Conservation (phyloP, 37 sponge, comb jelly and placozoan genomes). For the Oscarella lobularis region DNA sequence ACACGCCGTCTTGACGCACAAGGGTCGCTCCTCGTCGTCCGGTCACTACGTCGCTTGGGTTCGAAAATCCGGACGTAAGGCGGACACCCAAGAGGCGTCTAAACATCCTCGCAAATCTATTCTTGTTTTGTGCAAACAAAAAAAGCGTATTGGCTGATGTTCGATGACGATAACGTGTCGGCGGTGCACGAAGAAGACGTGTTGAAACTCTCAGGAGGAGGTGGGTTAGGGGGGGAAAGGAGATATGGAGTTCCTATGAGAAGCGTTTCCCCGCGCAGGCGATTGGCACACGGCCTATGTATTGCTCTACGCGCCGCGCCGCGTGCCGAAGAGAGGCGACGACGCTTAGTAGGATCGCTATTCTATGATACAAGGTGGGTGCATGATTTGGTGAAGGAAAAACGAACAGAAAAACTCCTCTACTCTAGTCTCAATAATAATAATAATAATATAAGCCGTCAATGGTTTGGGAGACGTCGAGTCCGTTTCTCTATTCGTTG, state of each 20-base stretch:
- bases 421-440: background rate
- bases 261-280: conserved; percentile 27
- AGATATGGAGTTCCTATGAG: background rate
- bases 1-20: conserved; percentile 86
- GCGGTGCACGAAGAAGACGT: conserved; percentile 72
- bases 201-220: conserved; percentile 93
- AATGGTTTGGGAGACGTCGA: background rate
- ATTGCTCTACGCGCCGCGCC: conserved; percentile 66
- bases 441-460: background rate
- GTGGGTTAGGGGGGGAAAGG: conserved; percentile 10
- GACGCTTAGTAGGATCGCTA: background rate
- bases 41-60: conserved; percentile 97
- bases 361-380: no score
- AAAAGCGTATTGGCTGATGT: conserved; percentile 80
- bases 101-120: no score
- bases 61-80: conserved; percentile 12
- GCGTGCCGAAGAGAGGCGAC: conserved; percentile 20
- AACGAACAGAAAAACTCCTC: no score
- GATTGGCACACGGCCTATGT: conserved; percentile 98
- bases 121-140: no score
- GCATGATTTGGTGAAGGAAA: no score
- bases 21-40: conserved; percentile 83
- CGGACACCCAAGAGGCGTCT: no score
- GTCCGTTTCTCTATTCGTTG: background rate
- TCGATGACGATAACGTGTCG: conserved; percentile 87